Conservation (phyloP, 2,113 vertebrate genomes). For the Merops nubicus region DNA sequence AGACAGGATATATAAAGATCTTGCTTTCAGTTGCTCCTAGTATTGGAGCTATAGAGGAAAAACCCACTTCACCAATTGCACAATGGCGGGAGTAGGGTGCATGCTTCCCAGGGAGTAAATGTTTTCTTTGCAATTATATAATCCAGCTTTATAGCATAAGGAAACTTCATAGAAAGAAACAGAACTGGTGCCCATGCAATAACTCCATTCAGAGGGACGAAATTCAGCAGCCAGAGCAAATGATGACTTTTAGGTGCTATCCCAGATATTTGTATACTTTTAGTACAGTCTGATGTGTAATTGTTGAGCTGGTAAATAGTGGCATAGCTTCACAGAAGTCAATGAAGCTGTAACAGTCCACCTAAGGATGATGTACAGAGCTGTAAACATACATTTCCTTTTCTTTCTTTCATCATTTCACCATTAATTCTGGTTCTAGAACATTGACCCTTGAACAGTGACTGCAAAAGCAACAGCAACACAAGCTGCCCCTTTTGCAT, state of each 20-base stretch:
- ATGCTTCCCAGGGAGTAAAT: neutral
- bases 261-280: neutral
- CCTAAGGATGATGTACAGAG: neutral
- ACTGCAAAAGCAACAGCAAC: neutral
- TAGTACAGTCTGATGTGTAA: neutral
- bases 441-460: neutral
- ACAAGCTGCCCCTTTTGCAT: neutral
- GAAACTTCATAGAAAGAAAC: neutral
- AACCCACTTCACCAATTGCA: neutral
- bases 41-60: neutral
- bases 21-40: neutral
- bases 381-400: neutral
- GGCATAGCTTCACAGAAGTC: neutral
- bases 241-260: neutral
- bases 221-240: neutral
- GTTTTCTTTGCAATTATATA: neutral
- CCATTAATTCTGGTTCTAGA: neutral
- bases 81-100: fast-evolving
- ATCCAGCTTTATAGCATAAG: neutral
- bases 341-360: neutral
- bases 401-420: neutral
- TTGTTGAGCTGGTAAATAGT: neutral
- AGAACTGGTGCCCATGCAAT: neutral
- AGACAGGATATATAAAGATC: neutral
- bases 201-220: neutral